Base-by-base conservation (phyloP, 1,140 invertebrate genomes). In the Artemia franciscana region DNA sequence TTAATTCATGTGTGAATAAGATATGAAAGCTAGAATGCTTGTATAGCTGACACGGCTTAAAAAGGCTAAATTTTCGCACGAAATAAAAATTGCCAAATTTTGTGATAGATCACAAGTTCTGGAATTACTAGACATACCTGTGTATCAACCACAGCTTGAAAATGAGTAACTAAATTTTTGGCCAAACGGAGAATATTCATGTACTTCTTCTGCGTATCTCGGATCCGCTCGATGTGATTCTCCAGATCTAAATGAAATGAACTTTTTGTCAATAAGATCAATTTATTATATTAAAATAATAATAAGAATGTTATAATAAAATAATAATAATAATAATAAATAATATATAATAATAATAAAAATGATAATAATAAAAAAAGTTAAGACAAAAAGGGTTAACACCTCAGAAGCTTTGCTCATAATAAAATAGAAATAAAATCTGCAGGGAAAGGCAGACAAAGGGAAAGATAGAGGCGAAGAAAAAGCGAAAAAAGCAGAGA, bases 141-240 rank as follows among this genome's bases (percentile, higher is more conserved):
- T 0, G 87, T 89, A 70, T 86, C 83, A 39, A 91, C 86, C 59
- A 91, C 86, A 72, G 89, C 81, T 73, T 85, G 85, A 72, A 91
- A 91, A 74, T 96, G 90, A 67, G 81, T 85, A 30, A 88, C 83
- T 62, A 94, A 78, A 59, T 85, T 82, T 65, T 84, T 76, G 24
- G 91, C 86, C 68, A 95, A 76, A 65, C 88, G 80, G 67, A 95
- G 78, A 64, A 95, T 82, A 69, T 90, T 89, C 28, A 81, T 79
- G 74, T 95, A 95, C 72, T 93, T 93, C 66, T 85, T 79, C 73
- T 95, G 91, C n/a, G 90, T 95, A 69, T 95, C 91, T 64, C 90
- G 78, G 56, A 95, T 73, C 66, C 83, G 78, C 74, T 94, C 91
- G 64, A 97, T 95, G 73, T 93, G 87, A 23, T 82, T 79, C 78